These are phyloP conservation scores for Tryphoninae sp. DNA, from an alignment of 2,888 invertebrate genomes.

Conservation along the genomic window DNA sequence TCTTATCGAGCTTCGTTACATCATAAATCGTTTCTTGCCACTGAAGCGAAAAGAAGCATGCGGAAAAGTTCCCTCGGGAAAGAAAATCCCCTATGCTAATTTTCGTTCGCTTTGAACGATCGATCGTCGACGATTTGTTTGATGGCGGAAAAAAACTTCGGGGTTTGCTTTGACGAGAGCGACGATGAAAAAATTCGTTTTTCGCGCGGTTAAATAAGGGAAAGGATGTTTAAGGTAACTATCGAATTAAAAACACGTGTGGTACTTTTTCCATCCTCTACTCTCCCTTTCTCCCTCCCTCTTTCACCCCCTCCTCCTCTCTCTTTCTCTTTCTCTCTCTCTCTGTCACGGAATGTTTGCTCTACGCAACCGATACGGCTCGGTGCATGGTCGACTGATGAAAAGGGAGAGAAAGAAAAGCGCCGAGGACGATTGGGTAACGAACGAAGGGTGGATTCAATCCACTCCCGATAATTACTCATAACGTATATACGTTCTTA, in stretches of 20 bases:
- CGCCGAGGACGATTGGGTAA: slow-evolving; percentile 16
- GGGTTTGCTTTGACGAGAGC: slow-evolving; percentile 12
- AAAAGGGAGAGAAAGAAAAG: slow-evolving; percentile 47
- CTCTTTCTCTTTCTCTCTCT: no score
- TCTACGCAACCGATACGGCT: slow-evolving; percentile 42
- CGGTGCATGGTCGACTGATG: slow-evolving; percentile 45
- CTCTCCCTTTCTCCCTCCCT: background rate
- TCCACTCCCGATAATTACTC: slow-evolving; percentile 61
- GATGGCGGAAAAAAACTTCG: background rate
- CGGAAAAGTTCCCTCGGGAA: no score
- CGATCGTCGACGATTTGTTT: background rate
- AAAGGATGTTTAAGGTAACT: slow-evolving; percentile 62
- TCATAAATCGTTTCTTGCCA: slow-evolving; percentile 19
- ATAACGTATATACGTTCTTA: slow-evolving; percentile 70
- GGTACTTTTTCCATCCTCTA: slow-evolving; percentile 24
- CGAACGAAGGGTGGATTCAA: slow-evolving; percentile 41
- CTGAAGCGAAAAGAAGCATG: slow-evolving; percentile 1
- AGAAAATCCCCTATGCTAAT: background rate
- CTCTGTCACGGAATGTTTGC: slow-evolving; percentile 18
- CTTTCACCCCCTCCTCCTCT: no score
- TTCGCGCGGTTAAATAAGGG: slow-evolving; percentile 49
- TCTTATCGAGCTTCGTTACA: slow-evolving; percentile 19
- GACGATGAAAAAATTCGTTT: slow-evolving; percentile 16
- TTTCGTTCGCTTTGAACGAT: slow-evolving; percentile 7
- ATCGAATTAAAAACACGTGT: slow-evolving; percentile 66